phyloP scores from a whole-genome alignment of 2,797 vertebrate genomes.

The Xerus rutilus region DNA sequence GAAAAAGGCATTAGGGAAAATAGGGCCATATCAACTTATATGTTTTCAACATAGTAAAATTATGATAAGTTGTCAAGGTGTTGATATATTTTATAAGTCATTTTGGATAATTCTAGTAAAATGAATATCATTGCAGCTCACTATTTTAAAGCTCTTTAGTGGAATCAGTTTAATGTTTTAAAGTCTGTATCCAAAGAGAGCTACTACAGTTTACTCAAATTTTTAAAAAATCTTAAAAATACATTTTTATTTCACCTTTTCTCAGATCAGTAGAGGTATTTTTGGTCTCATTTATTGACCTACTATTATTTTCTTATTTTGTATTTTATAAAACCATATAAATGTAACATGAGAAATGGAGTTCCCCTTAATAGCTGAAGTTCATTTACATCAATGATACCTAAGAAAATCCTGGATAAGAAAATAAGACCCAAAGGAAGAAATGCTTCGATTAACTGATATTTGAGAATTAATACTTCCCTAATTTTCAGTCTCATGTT shows the following conservation, averaged over 20 bases:
- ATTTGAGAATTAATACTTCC: background rate
- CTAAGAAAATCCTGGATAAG: background rate
- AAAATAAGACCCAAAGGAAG: background rate
- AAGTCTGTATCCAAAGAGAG: background rate
- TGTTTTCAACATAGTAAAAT: background rate
- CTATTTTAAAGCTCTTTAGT: conserved; percentile 31
- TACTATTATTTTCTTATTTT: background rate
- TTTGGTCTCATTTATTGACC: background rate
- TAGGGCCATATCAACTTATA: background rate
- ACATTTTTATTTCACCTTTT: background rate
- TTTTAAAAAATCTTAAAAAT: background rate
- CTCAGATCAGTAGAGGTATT: background rate
- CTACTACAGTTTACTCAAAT: background rate
- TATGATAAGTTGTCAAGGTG: background rate
- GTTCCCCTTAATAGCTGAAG: background rate
- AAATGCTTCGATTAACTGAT: background rate
- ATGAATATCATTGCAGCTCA: conserved; percentile 5
- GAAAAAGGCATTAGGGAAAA: background rate
- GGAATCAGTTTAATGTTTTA: background rate
- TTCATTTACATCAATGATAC: background rate
- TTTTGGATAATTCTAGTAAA: conserved; percentile 39
- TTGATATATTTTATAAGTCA: background rate
- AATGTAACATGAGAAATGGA: background rate
- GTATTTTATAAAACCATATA: background rate
- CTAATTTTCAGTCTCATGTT: background rate